Base-by-base conservation (phyloP, 2,888 invertebrate genomes). In the Masnerella sp. region DNA sequence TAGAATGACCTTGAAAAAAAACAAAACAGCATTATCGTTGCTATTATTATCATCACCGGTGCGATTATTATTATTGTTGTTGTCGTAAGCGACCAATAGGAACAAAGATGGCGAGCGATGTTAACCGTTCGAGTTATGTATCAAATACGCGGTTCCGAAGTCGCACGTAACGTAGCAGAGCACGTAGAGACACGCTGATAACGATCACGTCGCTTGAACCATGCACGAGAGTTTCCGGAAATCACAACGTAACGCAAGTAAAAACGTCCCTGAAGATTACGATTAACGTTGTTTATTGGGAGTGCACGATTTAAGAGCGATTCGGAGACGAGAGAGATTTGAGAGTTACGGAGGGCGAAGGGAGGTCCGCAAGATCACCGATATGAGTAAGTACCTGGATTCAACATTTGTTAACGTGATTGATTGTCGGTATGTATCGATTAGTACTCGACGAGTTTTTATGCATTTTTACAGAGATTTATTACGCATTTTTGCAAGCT, bases 191-290 rank as follows among this genome's bases (percentile, higher is more conserved):
- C 5, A 32, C 11, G 34, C 11, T 30, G 25, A 54, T 22, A 22
- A 58, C 36, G 34, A 40, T 58, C 38, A 67, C 40, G 58, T 58
- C 67, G 28, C 38, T 54, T 45, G 47, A 40, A 32, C 34, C n/a
- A 49, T 32, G 54, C 47, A 58, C 38, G 49, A 67, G 36, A 34
- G 7, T 22, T 32, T 22, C 28, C 11, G n/a, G n/a, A n/a, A 43
- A 40, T 25, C 43, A 40, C 20, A 11, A 14, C 22, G 15, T 28
- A 28, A 51, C 12, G 20, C 22, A 11, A 32, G 22, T 25, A 30
- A 8, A 56, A 38, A 40, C 30, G 40, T 65, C 54, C 15, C 25
- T 30, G 47, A 56, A 56, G 47, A 40, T 25, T 47, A 32, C 11
- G 47, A 11, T 65, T 49, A 30, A 36, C 8, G 15, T 61, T 47